A percentile compares a stretch with the other conserved stretches of the same genome.
These are phyloP conservation scores for Odontophorus gujanensis DNA, from an alignment of 2,113 vertebrate species.

Conservation along the genomic window DNA sequence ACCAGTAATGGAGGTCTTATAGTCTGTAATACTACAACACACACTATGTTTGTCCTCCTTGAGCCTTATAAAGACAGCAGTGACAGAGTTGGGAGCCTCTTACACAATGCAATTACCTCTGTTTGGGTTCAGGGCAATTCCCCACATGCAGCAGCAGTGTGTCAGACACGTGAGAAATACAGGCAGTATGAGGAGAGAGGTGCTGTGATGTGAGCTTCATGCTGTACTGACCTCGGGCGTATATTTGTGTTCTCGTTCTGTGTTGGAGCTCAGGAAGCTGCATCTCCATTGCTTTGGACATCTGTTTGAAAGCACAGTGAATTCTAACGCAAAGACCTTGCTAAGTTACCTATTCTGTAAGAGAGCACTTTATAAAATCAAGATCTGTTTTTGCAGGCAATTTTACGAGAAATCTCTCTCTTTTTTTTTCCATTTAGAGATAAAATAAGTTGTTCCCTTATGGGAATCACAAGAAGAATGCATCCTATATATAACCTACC, in stretches of 20 bases:
- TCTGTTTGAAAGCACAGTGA: too few species aligned
- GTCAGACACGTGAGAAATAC: not conserved
- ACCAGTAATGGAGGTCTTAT: not conserved
- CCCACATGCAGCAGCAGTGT: not conserved
- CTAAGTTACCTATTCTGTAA: not conserved
- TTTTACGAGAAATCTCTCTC: not conserved
- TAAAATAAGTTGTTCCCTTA: not conserved
- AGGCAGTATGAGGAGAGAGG: not conserved
- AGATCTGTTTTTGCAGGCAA: not conserved
- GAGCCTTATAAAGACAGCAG: not conserved
- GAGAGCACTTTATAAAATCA: not conserved
- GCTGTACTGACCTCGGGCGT: not conserved
- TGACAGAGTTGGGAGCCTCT: not conserved
- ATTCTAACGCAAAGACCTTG: not conserved
- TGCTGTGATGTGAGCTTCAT: not conserved
- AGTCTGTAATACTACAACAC: not conserved
- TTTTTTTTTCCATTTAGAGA: not conserved
- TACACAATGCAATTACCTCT: not conserved
- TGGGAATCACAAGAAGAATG: not conserved
- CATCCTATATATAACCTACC: not conserved
- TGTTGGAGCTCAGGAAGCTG: not conserved
- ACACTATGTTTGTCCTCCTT: not conserved
- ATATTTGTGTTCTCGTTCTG: rapidly evolving
- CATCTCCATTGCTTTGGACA: not conserved
- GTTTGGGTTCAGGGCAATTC: not conserved